These are phyloP conservation scores for Morone saxatilis DNA, from an alignment of 2,113 vertebrate genomes.

Conservation along the genomic window DNA sequence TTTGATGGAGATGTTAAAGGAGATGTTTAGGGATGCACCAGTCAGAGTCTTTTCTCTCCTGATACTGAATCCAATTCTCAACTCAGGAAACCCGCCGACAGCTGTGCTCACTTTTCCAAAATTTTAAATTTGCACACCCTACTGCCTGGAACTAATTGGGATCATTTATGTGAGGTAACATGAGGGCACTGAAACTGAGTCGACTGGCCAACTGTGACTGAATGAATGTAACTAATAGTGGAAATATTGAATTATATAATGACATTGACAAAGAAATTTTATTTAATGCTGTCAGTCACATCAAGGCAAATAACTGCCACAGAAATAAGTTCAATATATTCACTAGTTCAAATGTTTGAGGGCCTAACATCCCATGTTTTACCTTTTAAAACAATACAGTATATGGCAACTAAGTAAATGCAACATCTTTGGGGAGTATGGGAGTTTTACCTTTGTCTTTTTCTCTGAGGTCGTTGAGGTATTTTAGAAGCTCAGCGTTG, in stretches of 20 bases:
- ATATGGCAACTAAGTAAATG: background rate
- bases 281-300: no score
- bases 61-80: background rate
- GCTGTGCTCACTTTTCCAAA: background rate
- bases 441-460: constrained; percentile 88
- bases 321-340: no score
- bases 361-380: background rate
- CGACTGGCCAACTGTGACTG: no score
- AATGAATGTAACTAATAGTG: no score
- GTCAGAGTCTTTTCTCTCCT: background rate
- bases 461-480: constrained; percentile 85
- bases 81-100: background rate
- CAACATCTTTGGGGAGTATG: background rate
- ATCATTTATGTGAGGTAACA: background rate
- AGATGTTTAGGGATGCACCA: background rate
- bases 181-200: background rate
- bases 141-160: background rate
- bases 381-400: background rate
- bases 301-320: no score
- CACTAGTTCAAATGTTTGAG: background rate
- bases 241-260: no score
- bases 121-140: background rate
- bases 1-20: background rate
- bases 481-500: constrained; percentile 89
- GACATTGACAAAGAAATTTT: no score